Percentiles rank a stretch among this genome's conserved stretches.
Conservation (phyloP, 2,113 vertebrate genomes). For the Mola mola region DNA sequence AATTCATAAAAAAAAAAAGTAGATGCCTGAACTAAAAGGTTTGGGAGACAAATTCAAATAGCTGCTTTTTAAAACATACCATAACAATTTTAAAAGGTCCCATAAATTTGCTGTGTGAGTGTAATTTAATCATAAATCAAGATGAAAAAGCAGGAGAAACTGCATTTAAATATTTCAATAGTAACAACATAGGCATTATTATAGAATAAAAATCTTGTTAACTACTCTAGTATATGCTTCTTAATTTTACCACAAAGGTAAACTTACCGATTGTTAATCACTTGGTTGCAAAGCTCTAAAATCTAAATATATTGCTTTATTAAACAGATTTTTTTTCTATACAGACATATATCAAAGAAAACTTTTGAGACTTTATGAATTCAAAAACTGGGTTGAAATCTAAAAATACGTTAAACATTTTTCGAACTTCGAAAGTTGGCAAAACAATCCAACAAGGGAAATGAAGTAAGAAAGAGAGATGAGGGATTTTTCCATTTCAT, state of each 20-base stretch:
- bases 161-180: too few relatives aligned
- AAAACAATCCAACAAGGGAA: not conserved
- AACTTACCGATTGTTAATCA: not conserved
- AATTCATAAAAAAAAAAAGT: too few relatives aligned
- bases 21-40: too few relatives aligned
- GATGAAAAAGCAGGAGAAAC: too few relatives aligned
- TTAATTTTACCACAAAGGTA: too few relatives aligned
- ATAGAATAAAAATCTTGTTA: too few relatives aligned
- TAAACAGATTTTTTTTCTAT: too few relatives aligned
- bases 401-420: not conserved
- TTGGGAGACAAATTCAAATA: too few relatives aligned
- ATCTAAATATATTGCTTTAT: too few relatives aligned
- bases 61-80: not conserved
- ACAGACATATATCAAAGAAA: not conserved
- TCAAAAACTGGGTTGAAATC: not conserved
- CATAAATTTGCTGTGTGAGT: not conserved
- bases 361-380: not conserved
- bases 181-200: too few relatives aligned
- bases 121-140: too few relatives aligned
- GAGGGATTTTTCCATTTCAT: not conserved
- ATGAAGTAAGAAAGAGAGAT: not conserved
- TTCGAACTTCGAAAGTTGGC: not conserved
- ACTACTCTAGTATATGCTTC: too few relatives aligned
- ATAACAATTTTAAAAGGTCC: constrained; percentile 6
- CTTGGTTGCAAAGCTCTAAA: not conserved